Evolutionary conservation across 2,888 invertebrate genomes (phyloP).

Genomic region (Sturmia bella): DNA sequence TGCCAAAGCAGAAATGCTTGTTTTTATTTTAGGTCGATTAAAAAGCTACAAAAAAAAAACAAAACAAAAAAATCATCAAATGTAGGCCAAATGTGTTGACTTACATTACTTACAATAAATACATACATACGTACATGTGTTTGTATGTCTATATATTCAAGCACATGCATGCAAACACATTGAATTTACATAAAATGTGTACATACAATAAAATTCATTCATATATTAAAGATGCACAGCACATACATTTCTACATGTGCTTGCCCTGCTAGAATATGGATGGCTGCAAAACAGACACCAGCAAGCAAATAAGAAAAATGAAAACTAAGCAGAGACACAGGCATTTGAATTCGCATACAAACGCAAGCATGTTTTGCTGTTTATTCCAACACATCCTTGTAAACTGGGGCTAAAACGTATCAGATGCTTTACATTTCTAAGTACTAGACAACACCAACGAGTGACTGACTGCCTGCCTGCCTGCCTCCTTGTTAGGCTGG

Average conservation of each 20-base stretch:
- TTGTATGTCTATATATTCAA: no score
- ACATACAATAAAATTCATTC: slow-evolving; percentile 20
- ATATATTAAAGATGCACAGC: neutral
- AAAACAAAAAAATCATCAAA: slow-evolving; percentile 51
- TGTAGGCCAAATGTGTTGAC: slow-evolving; percentile 70
- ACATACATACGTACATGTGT: slow-evolving; percentile 14
- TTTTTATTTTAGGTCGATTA: slow-evolving; percentile 70
- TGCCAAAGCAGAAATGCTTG: slow-evolving; percentile 68
- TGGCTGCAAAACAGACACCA: slow-evolving; percentile 55
- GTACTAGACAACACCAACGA: slow-evolving; percentile 14
- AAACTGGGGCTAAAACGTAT: slow-evolving; percentile 53
- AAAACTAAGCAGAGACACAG: neutral
- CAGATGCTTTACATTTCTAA: slow-evolving; percentile 53
- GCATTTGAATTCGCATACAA: neutral
- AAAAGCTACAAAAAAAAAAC: slow-evolving; percentile 51
- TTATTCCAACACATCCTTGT: slow-evolving; percentile 28
- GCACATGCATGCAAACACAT: slow-evolving; percentile 6
- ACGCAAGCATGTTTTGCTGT: neutral
- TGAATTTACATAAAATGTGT: slow-evolving; percentile 29
- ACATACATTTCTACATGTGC: neutral
- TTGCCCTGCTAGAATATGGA: slow-evolving; percentile 28
- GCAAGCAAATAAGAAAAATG: slow-evolving; percentile 15
- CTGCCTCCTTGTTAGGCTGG: no score
- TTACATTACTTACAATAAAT: slow-evolving; percentile 65
- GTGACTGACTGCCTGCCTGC: slow-evolving; percentile 3